A percentile compares a stretch with the other conserved stretches of the same genome.
These are phyloP conservation scores for Helogale parvula DNA, from an alignment of 2,113 vertebrate genomes.

Conservation along the genomic window DNA sequence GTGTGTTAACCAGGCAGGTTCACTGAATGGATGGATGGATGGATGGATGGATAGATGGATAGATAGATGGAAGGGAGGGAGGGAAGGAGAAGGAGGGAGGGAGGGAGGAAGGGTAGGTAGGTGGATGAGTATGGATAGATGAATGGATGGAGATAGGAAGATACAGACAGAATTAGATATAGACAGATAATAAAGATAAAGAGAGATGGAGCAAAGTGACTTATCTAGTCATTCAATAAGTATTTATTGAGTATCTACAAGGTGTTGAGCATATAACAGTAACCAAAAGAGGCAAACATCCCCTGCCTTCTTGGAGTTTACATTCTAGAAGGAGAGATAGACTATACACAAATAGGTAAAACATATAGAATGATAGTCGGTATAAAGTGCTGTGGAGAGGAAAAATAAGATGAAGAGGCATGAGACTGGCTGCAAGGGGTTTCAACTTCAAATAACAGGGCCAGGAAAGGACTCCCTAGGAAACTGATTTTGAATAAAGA, in stretches of 20 bases:
- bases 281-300: neutral
- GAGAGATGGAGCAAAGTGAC: neutral
- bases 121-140: too few relatives aligned
- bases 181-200: neutral
- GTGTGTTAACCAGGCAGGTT: neutral
- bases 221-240: neutral
- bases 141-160: neutral
- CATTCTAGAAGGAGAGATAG: neutral
- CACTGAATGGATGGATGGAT: neutral
- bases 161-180: neutral
- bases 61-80: neutral
- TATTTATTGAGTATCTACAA: neutral
- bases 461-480: neutral
- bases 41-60: neutral
- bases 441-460: neutral
- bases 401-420: neutral
- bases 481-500: neutral
- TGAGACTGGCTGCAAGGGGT: neutral
- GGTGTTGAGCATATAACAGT: neutral
- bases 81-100: accelerated
- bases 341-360: neutral
- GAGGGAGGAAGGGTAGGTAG: neutral
- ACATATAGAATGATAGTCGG: neutral
- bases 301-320: neutral
- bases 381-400: neutral